Evolutionary conservation across 1,140 invertebrate species (phyloP).

Genomic region (Lepidurus packardi): DNA sequence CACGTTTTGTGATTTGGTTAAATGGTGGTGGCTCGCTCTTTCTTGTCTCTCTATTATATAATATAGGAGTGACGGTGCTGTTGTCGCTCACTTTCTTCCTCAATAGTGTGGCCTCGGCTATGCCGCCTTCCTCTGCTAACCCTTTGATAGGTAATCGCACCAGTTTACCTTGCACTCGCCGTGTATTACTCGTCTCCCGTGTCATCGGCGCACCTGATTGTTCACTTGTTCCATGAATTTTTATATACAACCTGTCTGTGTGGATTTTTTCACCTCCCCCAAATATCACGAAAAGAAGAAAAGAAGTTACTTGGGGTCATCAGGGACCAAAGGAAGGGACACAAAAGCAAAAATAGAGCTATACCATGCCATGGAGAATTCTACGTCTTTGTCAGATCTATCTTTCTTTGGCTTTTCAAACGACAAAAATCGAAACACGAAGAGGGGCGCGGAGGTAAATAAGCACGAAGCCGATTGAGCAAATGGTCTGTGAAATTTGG

Average conservation of each 20-base stretch:
- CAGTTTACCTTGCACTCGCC: neutral
- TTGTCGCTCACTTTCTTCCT: conserved; percentile 68
- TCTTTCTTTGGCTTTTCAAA: neutral
- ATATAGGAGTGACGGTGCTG: conserved; percentile 61
- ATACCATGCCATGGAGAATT: neutral
- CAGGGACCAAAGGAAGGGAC: conserved; percentile 22
- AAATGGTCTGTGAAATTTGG: conserved; percentile 16
- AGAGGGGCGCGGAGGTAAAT: no score
- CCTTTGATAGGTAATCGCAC: conserved; percentile 56
- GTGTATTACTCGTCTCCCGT: conserved; percentile 13
- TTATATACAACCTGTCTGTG: neutral
- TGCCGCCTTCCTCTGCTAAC: conserved; percentile 60
- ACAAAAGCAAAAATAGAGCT: neutral
- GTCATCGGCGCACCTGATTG: conserved; percentile 6
- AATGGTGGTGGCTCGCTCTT: conserved; percentile 31
- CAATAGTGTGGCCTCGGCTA: conserved; percentile 57
- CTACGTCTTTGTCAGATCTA: neutral
- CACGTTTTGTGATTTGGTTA: conserved; percentile 19
- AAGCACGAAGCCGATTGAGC: neutral
- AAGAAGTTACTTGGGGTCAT: conserved; percentile 7
- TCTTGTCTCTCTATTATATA: conserved; percentile 2
- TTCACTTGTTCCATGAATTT: conserved; percentile 1
- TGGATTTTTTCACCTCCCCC: conserved; percentile 20
- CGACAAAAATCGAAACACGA: no score
- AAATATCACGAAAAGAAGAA: neutral